Conservation (phyloP, 1,140 invertebrate species). For the Battus philenor region DNA sequence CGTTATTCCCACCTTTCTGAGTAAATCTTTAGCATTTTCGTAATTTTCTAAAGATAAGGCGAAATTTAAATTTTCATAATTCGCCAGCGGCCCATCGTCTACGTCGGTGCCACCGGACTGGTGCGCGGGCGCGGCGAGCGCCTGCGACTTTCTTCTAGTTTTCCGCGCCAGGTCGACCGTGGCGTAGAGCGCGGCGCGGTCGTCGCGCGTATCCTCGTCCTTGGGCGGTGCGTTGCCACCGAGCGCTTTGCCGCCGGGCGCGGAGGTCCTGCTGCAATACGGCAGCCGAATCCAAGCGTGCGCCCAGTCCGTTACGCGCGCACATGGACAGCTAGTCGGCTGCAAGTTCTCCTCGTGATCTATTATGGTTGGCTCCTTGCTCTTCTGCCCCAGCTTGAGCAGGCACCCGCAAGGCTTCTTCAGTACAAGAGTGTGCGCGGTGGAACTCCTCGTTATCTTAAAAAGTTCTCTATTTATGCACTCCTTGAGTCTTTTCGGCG, state of each 20-base stretch:
- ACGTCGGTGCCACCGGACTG: slow-evolving; percentile 25
- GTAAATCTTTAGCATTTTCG: slow-evolving; percentile 84
- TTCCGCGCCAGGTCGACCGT: slow-evolving; percentile 82
- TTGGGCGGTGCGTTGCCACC: slow-evolving; percentile 76
- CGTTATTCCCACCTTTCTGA: slow-evolving; percentile 77
- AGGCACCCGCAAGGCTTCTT: slow-evolving; percentile 80
- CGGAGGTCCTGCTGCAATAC: slow-evolving; percentile 73
- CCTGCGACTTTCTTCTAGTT: slow-evolving; percentile 64
- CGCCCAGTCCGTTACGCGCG: slow-evolving; percentile 80
- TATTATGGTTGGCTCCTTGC: slow-evolving; percentile 58
- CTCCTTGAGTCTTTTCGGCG: slow-evolving; percentile 85
- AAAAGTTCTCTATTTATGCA: slow-evolving; percentile 78
- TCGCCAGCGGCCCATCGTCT: slow-evolving; percentile 58
- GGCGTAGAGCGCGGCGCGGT: slow-evolving; percentile 79
- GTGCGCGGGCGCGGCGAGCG: slow-evolving; percentile 16
- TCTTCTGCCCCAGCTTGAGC: slow-evolving; percentile 67
- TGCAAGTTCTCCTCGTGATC: slow-evolving; percentile 56
- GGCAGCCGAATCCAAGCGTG: slow-evolving; percentile 79
- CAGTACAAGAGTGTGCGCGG: slow-evolving; percentile 74
- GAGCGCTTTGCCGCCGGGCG: slow-evolving; percentile 6
- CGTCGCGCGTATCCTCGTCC: slow-evolving; percentile 61
- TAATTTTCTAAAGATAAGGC: slow-evolving; percentile 84
- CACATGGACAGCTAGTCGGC: slow-evolving; percentile 77
- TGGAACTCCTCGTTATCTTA: slow-evolving; percentile 78
- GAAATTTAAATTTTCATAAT: slow-evolving; percentile 87